Conservation (phyloP, 2,888 invertebrate species). For the Apotomis betuletana region DNA sequence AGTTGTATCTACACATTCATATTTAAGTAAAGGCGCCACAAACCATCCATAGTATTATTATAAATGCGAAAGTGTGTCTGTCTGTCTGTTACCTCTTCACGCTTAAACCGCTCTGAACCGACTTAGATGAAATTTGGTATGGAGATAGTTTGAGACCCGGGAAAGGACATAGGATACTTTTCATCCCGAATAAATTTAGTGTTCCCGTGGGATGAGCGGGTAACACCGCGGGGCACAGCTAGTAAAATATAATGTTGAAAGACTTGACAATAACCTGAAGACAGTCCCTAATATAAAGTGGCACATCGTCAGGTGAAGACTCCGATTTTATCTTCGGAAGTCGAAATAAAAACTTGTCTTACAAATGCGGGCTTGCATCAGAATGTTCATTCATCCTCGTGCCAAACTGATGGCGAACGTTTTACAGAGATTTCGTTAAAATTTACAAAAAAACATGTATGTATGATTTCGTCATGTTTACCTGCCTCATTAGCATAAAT, state of each 20-base stretch:
- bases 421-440: conserved; percentile 6
- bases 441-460: conserved; percentile 8
- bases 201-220: too few species aligned
- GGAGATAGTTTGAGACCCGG: too few species aligned
- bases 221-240: too few species aligned
- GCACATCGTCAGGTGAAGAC: background rate
- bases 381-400: background rate
- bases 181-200: too few species aligned
- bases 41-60: too few species aligned
- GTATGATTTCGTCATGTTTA: conserved; percentile 25
- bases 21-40: background rate
- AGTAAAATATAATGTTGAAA: background rate
- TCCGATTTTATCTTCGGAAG: background rate
- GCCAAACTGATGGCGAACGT: conserved; percentile 4
- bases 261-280: background rate
- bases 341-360: conserved; percentile 3
- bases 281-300: background rate
- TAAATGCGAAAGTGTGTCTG: too few species aligned
- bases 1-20: too few species aligned
- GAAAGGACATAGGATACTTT: too few species aligned
- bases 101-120: too few species aligned
- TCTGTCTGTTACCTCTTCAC: too few species aligned
- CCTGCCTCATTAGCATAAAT: conserved; percentile 12
- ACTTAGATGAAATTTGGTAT: too few species aligned
- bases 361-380: background rate